Conservation (phyloP, 1,140 invertebrate species). For the Apis laboriosa region DNA sequence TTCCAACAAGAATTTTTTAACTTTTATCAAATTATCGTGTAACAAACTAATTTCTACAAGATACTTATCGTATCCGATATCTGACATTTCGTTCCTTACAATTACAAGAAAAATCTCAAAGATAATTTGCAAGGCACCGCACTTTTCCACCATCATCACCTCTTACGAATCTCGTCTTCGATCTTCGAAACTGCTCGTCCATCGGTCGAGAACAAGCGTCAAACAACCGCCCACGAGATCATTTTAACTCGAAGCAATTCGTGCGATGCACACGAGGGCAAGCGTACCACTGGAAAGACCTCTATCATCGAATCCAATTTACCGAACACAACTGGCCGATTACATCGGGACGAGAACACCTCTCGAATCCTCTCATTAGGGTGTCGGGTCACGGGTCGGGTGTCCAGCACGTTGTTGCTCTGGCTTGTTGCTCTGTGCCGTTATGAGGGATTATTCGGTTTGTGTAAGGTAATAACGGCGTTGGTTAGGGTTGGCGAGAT, state of each 20-base stretch:
- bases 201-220: constrained; percentile 18
- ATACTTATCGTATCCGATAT: too few relatives aligned
- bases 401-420: constrained; percentile 72
- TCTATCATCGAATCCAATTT: constrained; percentile 72
- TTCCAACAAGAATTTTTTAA: too few relatives aligned
- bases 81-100: not conserved
- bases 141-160: not conserved
- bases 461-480: constrained; percentile 58
- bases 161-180: not conserved
- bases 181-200: not conserved
- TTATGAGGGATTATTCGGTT: constrained; percentile 54
- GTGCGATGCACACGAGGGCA: constrained; percentile 3
- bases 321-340: constrained; percentile 69
- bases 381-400: constrained; percentile 69
- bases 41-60: too few relatives aligned
- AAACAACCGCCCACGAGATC: constrained; percentile 15
- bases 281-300: constrained; percentile 32
- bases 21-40: too few relatives aligned
- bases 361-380: constrained; percentile 66
- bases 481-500: constrained; percentile 55
- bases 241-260: constrained; percentile 31
- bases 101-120: not conserved
- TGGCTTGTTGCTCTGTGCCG: constrained; percentile 31
- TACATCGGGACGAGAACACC: constrained; percentile 62
- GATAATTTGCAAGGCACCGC: constrained; percentile 13